phyloP scores from a whole-genome alignment of 2,113 vertebrate genomes.

The Perca fluviatilis region DNA sequence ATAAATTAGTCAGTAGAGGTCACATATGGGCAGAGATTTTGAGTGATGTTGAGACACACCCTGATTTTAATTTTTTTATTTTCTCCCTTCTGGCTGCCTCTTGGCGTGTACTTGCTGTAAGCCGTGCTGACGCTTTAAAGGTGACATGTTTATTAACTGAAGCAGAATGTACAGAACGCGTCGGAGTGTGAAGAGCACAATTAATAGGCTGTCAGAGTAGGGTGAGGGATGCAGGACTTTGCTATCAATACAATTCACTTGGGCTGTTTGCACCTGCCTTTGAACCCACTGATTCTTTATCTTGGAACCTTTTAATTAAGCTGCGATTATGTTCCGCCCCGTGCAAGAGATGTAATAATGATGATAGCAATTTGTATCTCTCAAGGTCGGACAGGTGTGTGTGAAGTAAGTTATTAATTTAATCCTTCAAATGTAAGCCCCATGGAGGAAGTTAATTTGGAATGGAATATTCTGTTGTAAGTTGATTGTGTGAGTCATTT shows the following conservation, averaged over 20 bases:
- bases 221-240: slow-evolving; percentile 35
- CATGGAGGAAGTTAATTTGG: too few relatives aligned
- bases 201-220: slow-evolving; percentile 40
- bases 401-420: too few relatives aligned
- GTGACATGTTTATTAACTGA: slow-evolving; percentile 31
- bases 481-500: slow-evolving; percentile 44
- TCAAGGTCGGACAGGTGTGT: slow-evolving; percentile 61
- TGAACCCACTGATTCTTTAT: slow-evolving; percentile 51
- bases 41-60: slow-evolving; percentile 67
- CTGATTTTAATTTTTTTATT: slow-evolving; percentile 15
- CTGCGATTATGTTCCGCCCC: slow-evolving; percentile 25
- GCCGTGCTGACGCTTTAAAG: slow-evolving; percentile 29
- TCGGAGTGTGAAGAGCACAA: slow-evolving; percentile 42
- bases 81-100: not conserved
- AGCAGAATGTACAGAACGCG: slow-evolving; percentile 22
- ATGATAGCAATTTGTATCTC: slow-evolving; percentile 26
- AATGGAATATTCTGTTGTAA: slow-evolving; percentile 21
- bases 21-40: slow-evolving; percentile 42
- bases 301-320: slow-evolving; percentile 61
- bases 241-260: slow-evolving; percentile 21
- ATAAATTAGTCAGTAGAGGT: slow-evolving; percentile 72
- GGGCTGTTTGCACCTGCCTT: slow-evolving; percentile 36
- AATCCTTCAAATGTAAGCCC: too few relatives aligned
- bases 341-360: slow-evolving; percentile 10
- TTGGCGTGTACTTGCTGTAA: not conserved